Evolutionary conservation across 2,888 invertebrate genomes (phyloP), one percentile per base, ranked within the genome.

Genomic region (Epinotia ramella): DNA sequence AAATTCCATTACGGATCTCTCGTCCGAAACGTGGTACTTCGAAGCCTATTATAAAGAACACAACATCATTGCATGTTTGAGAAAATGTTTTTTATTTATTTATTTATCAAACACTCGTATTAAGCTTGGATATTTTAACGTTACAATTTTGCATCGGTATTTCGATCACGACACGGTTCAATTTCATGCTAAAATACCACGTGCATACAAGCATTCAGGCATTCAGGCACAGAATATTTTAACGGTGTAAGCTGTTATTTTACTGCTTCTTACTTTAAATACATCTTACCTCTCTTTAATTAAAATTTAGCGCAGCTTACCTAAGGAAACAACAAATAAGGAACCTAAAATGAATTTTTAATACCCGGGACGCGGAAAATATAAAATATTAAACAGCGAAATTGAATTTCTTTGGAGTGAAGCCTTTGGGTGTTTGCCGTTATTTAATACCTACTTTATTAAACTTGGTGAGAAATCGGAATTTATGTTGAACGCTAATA

Each of bases 251-350:
- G 28, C 28, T n/a, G 16, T 66, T 24, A 65, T 49, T 65, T 24
- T n/a, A 11, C 60, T 6, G n/a, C 28, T n/a, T 56, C 20, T 63
- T 13, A 53, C 24, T n/a, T 24, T n/a, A 63, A 62, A 67, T 40
- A 72, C 28, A 65, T 72, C 53, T 72, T 72, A 56, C 73, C 24
- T 24, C 13, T 18, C 33, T 68, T 68, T 73, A 69, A 73, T 73
- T 73, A 73, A 73, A 68, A 73, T 63, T 63, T 46, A 18, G 18
- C 62, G 53, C 18, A 73, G 67, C 73, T 67, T 44, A 73, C 67
- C 67, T 62, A 44, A 56, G 63, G 28, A 63, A 62, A 62, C 20
- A 56, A 56, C 62, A 63, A 73, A 68, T 63, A 73, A 56, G 49
- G 44, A 46, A 57, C 46, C 56, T 57, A 63, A 68, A 69, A 73